Evolutionary conservation across 2,113 vertebrate species (phyloP), one percentile per base, ranked within the genome.

Genomic region (Etheostoma spectabile): DNA sequence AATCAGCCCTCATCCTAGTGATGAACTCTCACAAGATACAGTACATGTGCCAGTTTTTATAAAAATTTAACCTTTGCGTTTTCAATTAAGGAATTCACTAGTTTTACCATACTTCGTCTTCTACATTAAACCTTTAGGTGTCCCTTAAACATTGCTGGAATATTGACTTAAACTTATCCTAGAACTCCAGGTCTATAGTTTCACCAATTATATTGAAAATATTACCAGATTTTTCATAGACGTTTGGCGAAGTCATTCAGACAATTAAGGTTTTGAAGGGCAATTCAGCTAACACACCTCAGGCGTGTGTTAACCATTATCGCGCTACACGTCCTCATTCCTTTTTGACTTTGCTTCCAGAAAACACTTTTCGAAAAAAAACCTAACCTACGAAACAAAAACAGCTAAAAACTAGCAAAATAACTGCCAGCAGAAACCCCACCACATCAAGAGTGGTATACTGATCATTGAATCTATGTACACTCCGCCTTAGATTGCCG

Each of bases 391-490:
- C 33, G 0, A 59, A 55, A 86, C 3, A 6, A 79, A 78, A 69
- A 87, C 1, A 1, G 48, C n/a, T 42, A 0, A 85, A 33, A 0
- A 42, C 2, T 0, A 86, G 45, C 14, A 83, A 0, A 16, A 42
- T 2, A 24, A 82, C 18, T 11, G 81, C 6, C 3, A 92, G 21
- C 62, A 93, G 65, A 18, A 91, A 88, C 0, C 60, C 82, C 4
- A 73, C 3, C 13, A 93, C 90, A 7, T 93, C 91, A 3, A 93
- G 77, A 87, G 70, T 90, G 8, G 70, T n/a, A n/a, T 93, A 93
- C 84, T 93, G 59, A 92, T 65, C 0, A 0, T 51, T 8, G 88
- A 87, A 93, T 91, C n/a, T n/a, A n/a, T 93, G 80, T 89, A 15
- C 90, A 92, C 55, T 93, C n/a, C n/a, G n/a, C n/a, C n/a, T n/a